These are phyloP conservation scores for Rhodeus uyekii DNA, from an alignment of 2,797 vertebrate genomes.

Conservation along the genomic window DNA sequence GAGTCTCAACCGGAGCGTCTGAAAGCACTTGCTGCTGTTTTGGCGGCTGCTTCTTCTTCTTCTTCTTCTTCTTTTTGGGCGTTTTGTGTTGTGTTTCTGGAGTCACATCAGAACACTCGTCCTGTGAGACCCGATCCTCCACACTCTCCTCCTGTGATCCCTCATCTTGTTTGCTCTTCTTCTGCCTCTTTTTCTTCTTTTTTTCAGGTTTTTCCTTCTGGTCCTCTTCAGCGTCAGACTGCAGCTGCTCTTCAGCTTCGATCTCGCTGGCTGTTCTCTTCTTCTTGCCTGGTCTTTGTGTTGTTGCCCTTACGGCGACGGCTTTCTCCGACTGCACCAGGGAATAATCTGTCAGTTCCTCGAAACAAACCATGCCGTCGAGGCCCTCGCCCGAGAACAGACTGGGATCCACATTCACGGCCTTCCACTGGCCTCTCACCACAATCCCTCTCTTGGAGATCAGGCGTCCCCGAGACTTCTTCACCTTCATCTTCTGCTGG, in stretches of 20 bases:
- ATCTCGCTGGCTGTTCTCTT: constrained; percentile 63
- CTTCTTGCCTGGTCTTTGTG: constrained; percentile 55
- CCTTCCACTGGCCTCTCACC: constrained; percentile 86
- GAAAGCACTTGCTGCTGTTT: neutral
- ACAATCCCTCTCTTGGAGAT: constrained; percentile 76
- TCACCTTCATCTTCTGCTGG: constrained; percentile 36
- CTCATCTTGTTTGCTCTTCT: constrained; percentile 50
- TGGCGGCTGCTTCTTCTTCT: constrained; percentile 5
- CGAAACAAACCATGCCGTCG: constrained; percentile 88
- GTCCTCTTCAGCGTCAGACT: constrained; percentile 63
- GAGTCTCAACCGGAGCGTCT: constrained; percentile 46
- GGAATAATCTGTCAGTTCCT: constrained; percentile 89
- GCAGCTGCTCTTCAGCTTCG: constrained; percentile 50
- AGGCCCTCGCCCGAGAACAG: constrained; percentile 86
- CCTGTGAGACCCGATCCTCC: neutral
- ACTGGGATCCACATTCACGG: constrained; percentile 83
- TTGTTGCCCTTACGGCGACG: neutral
- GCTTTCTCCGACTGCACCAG: constrained; percentile 77
- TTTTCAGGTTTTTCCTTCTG: constrained; percentile 55
- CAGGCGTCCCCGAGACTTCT: neutral
- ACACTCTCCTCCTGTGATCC: neutral
- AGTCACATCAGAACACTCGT: constrained; percentile 9
- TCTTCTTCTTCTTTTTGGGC: constrained; percentile 35
- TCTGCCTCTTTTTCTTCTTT: constrained; percentile 64
- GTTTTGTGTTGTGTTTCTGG: neutral